phyloP scores from a whole-genome alignment of 2,888 invertebrate species.

The Aricia artaxerxes region DNA sequence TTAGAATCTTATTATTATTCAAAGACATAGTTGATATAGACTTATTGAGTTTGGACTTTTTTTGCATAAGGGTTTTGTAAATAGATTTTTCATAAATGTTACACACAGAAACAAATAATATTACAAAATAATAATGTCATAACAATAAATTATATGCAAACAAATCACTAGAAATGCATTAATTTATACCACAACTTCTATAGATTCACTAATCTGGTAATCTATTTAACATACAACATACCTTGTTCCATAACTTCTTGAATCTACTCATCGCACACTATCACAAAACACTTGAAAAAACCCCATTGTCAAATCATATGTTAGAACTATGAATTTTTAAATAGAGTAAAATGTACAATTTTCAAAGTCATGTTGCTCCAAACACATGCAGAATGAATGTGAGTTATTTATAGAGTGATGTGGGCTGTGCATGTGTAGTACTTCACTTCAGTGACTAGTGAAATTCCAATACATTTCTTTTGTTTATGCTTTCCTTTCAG shows the following conservation, averaged over 20 bases:
- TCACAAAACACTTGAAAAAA: conserved; percentile 32
- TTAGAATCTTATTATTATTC: no score
- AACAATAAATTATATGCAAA: background rate
- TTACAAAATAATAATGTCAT: background rate
- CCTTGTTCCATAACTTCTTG: conserved; percentile 61
- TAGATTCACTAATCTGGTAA: conserved; percentile 32
- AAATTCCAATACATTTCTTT: conserved; percentile 27
- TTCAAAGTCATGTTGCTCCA: conserved; percentile 34
- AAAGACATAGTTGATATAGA: no score
- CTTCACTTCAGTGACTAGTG: conserved; percentile 33
- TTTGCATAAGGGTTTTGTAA: no score
- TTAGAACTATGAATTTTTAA: conserved; percentile 30
- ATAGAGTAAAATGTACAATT: conserved; percentile 32
- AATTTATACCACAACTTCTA: conserved; percentile 17
- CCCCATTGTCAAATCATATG: conserved; percentile 28
- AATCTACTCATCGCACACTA: conserved; percentile 47
- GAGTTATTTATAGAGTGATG: conserved; percentile 71
- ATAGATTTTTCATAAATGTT: no score
- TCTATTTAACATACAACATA: conserved; percentile 39
- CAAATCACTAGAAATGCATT: conserved; percentile 19
- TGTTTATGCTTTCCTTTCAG: background rate
- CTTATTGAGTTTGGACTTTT: no score
- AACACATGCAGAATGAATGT: conserved; percentile 45
- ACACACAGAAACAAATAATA: no score
- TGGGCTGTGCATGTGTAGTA: conserved; percentile 52